These are phyloP conservation scores for Notocelia uddmanniana DNA, from an alignment of 2,888 invertebrate genomes.

Conservation along the genomic window DNA sequence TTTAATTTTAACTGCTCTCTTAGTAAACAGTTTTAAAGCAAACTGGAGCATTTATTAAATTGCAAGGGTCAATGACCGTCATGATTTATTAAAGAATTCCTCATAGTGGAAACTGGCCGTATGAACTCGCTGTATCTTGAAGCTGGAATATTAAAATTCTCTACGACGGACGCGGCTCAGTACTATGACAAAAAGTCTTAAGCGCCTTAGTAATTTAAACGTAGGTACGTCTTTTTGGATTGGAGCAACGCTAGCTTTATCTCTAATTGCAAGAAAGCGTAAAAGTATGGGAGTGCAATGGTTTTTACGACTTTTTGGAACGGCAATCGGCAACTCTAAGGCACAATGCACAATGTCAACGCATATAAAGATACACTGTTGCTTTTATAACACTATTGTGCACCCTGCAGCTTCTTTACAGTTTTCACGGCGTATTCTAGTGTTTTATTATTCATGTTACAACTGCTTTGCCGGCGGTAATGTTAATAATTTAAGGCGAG, in stretches of 20 bases:
- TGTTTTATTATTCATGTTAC: conserved; percentile 82
- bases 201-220: not conserved
- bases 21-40: conserved; percentile 13
- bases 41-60: conserved; percentile 38
- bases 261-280: not conserved
- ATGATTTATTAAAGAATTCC: conserved; percentile 67
- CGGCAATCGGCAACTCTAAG: conserved; percentile 51
- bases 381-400: conserved; percentile 82
- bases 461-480: conserved; percentile 75
- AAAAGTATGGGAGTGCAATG: not conserved
- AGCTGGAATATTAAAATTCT: conserved; percentile 63
- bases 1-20: not conserved
- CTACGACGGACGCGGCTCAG: conserved; percentile 47
- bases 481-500: conserved; percentile 80
- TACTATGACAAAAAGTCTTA: not conserved
- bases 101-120: conserved; percentile 63
- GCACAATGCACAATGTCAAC: conserved; percentile 83
- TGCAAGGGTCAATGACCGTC: conserved; percentile 59
- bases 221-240: not conserved
- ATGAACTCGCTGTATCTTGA: conserved; percentile 59
- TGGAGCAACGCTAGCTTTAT: not conserved
- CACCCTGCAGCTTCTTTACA: conserved; percentile 76
- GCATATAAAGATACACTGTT: conserved; percentile 81
- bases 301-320: not conserved
- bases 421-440: conserved; percentile 77